phyloP scores from a whole-genome alignment of 2,113 vertebrate species.

The Alligator sinensis region DNA sequence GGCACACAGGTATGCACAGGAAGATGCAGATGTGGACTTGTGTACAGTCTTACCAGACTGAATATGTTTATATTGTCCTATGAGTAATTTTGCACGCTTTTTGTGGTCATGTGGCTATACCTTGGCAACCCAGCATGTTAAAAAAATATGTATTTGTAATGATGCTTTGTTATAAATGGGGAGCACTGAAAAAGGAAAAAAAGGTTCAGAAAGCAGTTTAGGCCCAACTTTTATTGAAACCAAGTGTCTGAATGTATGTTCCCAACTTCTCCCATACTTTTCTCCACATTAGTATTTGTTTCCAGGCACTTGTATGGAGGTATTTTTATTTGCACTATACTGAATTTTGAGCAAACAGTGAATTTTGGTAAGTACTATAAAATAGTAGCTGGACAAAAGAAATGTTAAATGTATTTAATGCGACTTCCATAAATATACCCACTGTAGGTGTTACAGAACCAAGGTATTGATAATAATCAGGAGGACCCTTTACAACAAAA shows the following conservation, averaged over 20 bases:
- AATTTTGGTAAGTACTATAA: not conserved
- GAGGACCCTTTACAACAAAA: slow-evolving; percentile 78
- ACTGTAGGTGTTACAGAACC: slow-evolving; percentile 78
- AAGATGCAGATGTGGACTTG: not conserved
- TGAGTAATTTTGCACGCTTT: not conserved
- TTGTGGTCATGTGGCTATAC: not conserved
- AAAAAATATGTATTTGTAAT: not conserved
- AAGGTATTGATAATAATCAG: slow-evolving; percentile 50
- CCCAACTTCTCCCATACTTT: not conserved
- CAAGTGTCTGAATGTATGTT: not conserved
- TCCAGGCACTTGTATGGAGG: not conserved
- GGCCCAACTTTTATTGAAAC: not conserved
- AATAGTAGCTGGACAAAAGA: not conserved
- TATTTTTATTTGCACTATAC: not conserved
- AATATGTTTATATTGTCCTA: not conserved
- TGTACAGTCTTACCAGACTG: not conserved
- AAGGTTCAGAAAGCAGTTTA: not conserved
- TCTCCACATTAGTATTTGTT: not conserved
- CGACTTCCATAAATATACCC: slow-evolving; percentile 17
- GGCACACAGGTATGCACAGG: rapidly evolving
- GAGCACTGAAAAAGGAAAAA: not conserved
- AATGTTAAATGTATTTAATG: not conserved
- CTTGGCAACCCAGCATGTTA: not conserved
- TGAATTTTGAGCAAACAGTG: not conserved
- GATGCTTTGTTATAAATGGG: not conserved